phyloP scores from a whole-genome alignment of 2,888 invertebrate genomes.

The Vanessa cardui region DNA sequence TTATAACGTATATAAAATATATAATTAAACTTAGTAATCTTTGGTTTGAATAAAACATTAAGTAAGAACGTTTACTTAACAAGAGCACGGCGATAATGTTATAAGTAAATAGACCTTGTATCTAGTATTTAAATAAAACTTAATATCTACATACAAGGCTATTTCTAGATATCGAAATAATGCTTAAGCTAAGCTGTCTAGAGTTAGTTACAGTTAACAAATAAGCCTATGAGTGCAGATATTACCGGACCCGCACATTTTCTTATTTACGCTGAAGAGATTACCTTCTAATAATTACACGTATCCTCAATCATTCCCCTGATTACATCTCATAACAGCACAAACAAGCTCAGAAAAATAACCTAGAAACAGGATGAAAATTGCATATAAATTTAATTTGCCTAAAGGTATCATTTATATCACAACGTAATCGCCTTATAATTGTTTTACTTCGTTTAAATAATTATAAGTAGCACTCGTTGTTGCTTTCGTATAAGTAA shows the following conservation, averaged over 20 bases:
- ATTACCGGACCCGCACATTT: constrained; percentile 29
- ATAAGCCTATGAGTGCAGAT: constrained; percentile 31
- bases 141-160: not conserved
- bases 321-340: constrained; percentile 22
- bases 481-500: not conserved
- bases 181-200: not conserved
- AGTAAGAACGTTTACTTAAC: too few relatives aligned
- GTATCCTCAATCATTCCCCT: constrained; percentile 32
- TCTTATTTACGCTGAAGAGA: constrained; percentile 36
- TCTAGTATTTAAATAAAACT: too few relatives aligned
- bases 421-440: not conserved
- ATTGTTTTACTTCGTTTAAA: constrained; percentile 4
- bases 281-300: constrained; percentile 36
- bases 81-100: too few relatives aligned
- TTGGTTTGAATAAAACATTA: too few relatives aligned
- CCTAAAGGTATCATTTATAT: constrained; percentile 8
- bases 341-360: constrained; percentile 27
- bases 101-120: too few relatives aligned
- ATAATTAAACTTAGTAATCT: too few relatives aligned
- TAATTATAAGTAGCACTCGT: not conserved
- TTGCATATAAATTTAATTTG: constrained; percentile 5
- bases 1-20: too few relatives aligned
- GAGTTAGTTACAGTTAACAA: constrained; percentile 32
- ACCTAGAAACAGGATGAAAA: constrained; percentile 7
- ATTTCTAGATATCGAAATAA: not conserved